Evolutionary conservation across 1,140 invertebrate species (phyloP), one percentile per base, ranked within the genome.

Genomic region (Contarinia nasturtii): DNA sequence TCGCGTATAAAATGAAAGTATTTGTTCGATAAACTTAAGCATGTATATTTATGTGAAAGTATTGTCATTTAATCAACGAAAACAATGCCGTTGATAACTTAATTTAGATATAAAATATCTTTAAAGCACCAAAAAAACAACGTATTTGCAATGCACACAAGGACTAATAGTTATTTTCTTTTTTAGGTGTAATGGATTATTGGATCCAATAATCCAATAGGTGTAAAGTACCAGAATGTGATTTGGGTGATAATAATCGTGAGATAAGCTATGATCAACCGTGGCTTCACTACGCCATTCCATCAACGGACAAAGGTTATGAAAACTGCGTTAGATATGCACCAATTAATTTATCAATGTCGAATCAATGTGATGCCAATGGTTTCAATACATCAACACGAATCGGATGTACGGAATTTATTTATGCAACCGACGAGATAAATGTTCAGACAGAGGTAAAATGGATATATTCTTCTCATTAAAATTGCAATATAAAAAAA

Each of bases 181-280:
- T n/a, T 27, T 27, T 43, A n/a, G n/a, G n/a, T n/a, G n/a, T n/a
- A n/a, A n/a, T n/a, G n/a, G n/a, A n/a, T n/a, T n/a, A n/a, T n/a
- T n/a, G n/a, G n/a, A n/a, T n/a, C n/a, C n/a, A n/a, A n/a, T n/a
- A n/a, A n/a, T 43, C n/a, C n/a, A n/a, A 12, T 14, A 43, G 41
- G 12, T 43, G 41, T 43, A 43, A 43, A 43, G 18, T 43, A 7
- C 41, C 41, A 11, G 41, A 43, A 20, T 43, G 41, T 43, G 41
- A 43, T 19, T 3, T 18, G 5, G 11, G 18, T 18, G 15, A 18
- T 12, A 19, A 18, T 18, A 12, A 43, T 27, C 27, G 27, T 27
- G 27, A 27, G 27, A 27, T 27, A 27, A 27, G 27, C 18, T 43
- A 18, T n/a, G 11, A 11, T 12, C 17, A 43, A 43, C 11, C 11